Base-by-base conservation (phyloP, 2,797 vertebrate species). In the Coracias cyanogaster region DNA sequence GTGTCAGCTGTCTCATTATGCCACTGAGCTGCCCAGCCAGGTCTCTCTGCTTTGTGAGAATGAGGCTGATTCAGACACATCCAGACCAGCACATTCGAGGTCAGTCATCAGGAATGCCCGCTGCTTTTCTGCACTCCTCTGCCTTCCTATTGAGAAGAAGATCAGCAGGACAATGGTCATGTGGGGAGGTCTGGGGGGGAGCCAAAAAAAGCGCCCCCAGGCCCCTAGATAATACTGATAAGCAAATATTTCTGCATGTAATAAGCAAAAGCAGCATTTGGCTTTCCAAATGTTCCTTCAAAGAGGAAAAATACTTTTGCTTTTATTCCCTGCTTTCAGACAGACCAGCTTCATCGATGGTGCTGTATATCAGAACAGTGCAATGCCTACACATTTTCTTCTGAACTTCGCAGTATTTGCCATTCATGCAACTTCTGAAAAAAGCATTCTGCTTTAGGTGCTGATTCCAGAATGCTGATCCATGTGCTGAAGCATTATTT, bases 1-100 rank as follows among this genome's bases (percentile, higher is more conserved):
- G 88, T 67, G 89, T 74, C 70, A 76, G 96, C 95, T 93, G 73
- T 94, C 97, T 86, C 76, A 97, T 98, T 98, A 86, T 97, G 71
- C 69, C 64, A 60, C 78, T 85, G 70, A 96, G 69, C 84, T 77
- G 82, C 74, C 85, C 87, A 57, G 94, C 71, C 90, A 93, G 2
- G 71, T 20, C 83, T 66, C 89, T 43, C 82, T 83, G 94, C 83
- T 93, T 83, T 94, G 87, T 86, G 82, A 86, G 77, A 45, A 83
- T 76, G 66, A 1, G 5, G 51, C 87, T 93, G 89, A 96, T 77
- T 72, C 93, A 92, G 82, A 46, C 52, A 65, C 49, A 83, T 51
- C 76, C 82, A 88, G 61, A 20, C 86, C 83, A 91, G 95, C 97
- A 95, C 46, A 94, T 96, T 95, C 48, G 10, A 93, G 82, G 58